phyloP scores from a whole-genome alignment of 2,113 vertebrate genomes.

The Paradoxurus hermaphroditus region DNA sequence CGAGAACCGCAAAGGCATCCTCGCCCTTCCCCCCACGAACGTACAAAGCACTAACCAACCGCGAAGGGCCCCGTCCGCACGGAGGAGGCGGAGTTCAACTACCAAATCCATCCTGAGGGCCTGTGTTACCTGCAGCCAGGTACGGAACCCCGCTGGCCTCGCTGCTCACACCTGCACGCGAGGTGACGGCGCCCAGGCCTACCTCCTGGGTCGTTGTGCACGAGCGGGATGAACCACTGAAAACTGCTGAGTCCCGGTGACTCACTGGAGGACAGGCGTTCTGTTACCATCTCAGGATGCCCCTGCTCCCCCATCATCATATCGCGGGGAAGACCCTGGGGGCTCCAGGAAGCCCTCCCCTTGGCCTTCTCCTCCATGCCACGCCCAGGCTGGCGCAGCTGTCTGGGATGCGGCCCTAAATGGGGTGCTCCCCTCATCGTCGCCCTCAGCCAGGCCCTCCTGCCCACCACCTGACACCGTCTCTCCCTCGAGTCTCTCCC shows the following conservation, averaged over 20 bases:
- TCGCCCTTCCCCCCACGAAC: not conserved
- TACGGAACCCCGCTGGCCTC: not conserved
- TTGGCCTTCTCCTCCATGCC: not conserved
- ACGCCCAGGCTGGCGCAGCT: not conserved
- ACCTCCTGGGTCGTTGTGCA: rapidly evolving
- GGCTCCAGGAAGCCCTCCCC: not conserved
- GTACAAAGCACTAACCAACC: rapidly evolving
- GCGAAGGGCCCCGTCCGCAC: not conserved
- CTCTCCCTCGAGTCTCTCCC: not conserved
- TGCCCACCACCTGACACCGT: not conserved
- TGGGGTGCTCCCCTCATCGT: not conserved
- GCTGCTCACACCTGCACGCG: no score
- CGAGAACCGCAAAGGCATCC: not conserved
- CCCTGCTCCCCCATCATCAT: rapidly evolving
- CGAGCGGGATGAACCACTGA: rapidly evolving
- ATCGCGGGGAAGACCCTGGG: no score
- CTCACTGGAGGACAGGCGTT: no score
- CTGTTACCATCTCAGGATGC: not conserved
- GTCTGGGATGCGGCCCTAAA: rapidly evolving
- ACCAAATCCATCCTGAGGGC: not conserved
- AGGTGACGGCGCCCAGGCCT: not conserved
- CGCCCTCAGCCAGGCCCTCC: not conserved
- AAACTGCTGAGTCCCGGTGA: not conserved
- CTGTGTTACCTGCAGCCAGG: not conserved
- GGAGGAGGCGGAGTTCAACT: rapidly evolving